Base-by-base conservation (phyloP, 92 coral and sea anemone species). In the Muricea muricata region DNA sequence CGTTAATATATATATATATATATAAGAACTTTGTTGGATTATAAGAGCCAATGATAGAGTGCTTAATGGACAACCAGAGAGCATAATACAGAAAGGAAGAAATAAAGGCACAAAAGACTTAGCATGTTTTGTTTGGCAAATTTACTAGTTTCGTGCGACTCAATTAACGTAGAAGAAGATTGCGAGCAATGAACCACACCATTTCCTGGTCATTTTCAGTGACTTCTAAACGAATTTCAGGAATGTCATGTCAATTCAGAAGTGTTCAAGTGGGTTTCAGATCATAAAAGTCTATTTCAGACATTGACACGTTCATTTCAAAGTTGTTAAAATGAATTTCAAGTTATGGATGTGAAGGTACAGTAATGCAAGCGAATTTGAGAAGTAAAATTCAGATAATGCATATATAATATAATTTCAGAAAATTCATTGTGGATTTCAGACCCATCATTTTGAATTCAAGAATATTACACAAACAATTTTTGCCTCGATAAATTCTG, bases 251-350 rank as follows among this genome's bases (percentile, higher is more conserved):
- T 20, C 7, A 50, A 3, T 14, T 50, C 58, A 50, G 58, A 50
- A 50, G 17, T 50, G 4, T 50, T 50, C 58, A 50, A 20, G 58
- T 50, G 58, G 17, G 58, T 15, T 50, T 14, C 58, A 50, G 58
- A 50, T 50, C 18, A 14, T 50, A 20, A 15, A 50, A 50, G 58
- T 50, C 58, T 63, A 63, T 63, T 63, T 10, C 70, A 63, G 37
- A 63, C 70, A 17, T 63, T 28, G 70, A 28, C 70, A 63, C 30
- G 70, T 63, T 10, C 15, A 63, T 63, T 63, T 63, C 70, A 63
- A 63, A 63, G 7, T 63, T 63, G 34, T 63, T 15, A 39, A 63
- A 63, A 63, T 63, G 56, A 73, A 73, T 73, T 73, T 73, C 79
- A 73, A 61, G 70, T 63, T 63, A 63, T 37, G 70, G 70, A 63